Evolutionary conservation across 2,113 vertebrate species (phyloP), one percentile per base, ranked within the genome.

Genomic region (Lasiurus borealis): DNA sequence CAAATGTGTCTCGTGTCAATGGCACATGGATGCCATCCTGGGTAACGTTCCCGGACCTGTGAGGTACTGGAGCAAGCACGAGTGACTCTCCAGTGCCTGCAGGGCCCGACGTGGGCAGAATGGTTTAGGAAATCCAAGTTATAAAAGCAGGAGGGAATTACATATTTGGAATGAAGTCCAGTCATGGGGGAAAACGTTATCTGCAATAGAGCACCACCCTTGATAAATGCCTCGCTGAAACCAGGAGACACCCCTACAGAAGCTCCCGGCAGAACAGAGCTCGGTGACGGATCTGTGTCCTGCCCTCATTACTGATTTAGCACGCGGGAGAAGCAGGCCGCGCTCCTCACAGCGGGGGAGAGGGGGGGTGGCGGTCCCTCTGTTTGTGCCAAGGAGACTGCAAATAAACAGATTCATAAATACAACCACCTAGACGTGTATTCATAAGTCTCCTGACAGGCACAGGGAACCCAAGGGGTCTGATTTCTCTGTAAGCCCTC

Each of bases 101-200:
- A 27, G 82, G 59, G 81, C 72, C 44, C 48, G 66, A 62, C 25
- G 93, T 81, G 68, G 77, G 85, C 68, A 73, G 54, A 73, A 69
- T 19, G 52, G 54, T 68, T 90, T 59, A 95, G 72, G 59, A 88
- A 90, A 96, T 72, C 68, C 27, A 84, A 34, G 21, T 54, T 92
- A 88, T 89, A 81, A 90, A 97, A 95, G 54, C 76, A 92, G 59
- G 77, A 92, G 92, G 57, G 46, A 69, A 88, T 97, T 90, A 88
- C 88, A 80, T 73, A 82, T 93, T 73, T 95, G 92, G 66, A 87
- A 62, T 5, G 29, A 50, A 93, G 46, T 87, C 25, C 0, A 34
- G 57, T 90, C 31, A 31, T 18, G 19, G 7, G 12, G 62, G 23
- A 23, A 5, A 3, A 52, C 40, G 15, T 40, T 72, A 69, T 31